These are phyloP conservation scores for Lepidostoma basale DNA, from an alignment of 1,140 invertebrate species.

Conservation along the genomic window DNA sequence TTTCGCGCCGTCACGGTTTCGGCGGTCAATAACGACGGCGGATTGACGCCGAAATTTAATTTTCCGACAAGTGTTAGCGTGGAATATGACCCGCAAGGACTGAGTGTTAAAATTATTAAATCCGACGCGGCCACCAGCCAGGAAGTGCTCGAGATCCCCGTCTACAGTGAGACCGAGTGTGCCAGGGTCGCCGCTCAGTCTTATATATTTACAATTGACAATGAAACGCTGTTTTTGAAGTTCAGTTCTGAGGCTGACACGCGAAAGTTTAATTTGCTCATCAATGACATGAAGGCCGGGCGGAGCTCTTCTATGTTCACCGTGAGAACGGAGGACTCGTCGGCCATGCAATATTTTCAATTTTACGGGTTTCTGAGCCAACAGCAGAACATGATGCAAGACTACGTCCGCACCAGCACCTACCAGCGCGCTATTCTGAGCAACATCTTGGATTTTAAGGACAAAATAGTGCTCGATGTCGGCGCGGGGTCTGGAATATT, in stretches of 20 bases:
- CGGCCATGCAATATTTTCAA: slow-evolving; percentile 97
- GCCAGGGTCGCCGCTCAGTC: slow-evolving; percentile 52
- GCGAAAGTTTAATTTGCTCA: slow-evolving; percentile 76
- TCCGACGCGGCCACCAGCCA: slow-evolving; percentile 56
- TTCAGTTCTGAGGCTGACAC: slow-evolving; percentile 67
- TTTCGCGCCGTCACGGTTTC: slow-evolving; percentile 73
- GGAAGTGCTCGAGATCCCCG: slow-evolving; percentile 69
- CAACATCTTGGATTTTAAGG: slow-evolving; percentile 90
- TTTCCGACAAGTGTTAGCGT: slow-evolving; percentile 71
- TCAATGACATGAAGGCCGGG: slow-evolving; percentile 78
- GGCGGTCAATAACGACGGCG: slow-evolving; percentile 70
- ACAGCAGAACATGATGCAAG: slow-evolving; percentile 99
- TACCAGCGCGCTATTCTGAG: slow-evolving; percentile 96
- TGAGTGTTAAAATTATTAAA: slow-evolving; percentile 70
- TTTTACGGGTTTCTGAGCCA: slow-evolving; percentile 99
- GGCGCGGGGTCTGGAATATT: slow-evolving; percentile 97
- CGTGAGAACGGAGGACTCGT: slow-evolving; percentile 96
- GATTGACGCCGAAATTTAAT: slow-evolving; percentile 69
- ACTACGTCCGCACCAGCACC: slow-evolving; percentile 97
- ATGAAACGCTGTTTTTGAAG: slow-evolving; percentile 65
- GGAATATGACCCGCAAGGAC: slow-evolving; percentile 78
- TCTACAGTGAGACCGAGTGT: slow-evolving; percentile 71
- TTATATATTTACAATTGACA: slow-evolving; percentile 73
- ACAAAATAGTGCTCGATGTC: slow-evolving; percentile 95
- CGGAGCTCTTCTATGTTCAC: slow-evolving; percentile 87